Evolutionary conservation across 1,140 invertebrate species (phyloP).

Genomic region (Himalopsyche phryganea): DNA sequence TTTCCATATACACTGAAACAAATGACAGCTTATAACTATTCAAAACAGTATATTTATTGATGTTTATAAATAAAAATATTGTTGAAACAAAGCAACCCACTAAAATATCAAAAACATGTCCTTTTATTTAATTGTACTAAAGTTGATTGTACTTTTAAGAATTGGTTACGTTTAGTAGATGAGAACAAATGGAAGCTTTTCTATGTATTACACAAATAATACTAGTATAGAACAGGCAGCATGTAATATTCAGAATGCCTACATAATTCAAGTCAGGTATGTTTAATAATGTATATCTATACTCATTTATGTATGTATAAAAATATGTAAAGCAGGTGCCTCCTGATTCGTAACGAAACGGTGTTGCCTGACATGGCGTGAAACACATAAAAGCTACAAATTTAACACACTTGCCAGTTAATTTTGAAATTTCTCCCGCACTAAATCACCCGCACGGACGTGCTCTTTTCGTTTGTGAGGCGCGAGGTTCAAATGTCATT

Average conservation of each 20-base stretch:
- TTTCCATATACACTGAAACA: too few relatives aligned
- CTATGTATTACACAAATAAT: too few relatives aligned
- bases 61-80: too few relatives aligned
- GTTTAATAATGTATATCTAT: background rate
- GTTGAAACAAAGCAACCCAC: too few relatives aligned
- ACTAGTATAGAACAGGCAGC: slow-evolving; percentile 13
- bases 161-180: too few relatives aligned
- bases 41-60: too few relatives aligned
- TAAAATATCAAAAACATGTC: too few relatives aligned
- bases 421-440: slow-evolving; percentile 21
- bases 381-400: slow-evolving; percentile 26
- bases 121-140: too few relatives aligned
- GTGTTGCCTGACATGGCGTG: slow-evolving; percentile 21
- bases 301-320: slow-evolving; percentile 20
- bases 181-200: too few relatives aligned
- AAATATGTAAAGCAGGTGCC: slow-evolving; percentile 28
- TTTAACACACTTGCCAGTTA: slow-evolving; percentile 20
- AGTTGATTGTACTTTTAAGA: too few relatives aligned
- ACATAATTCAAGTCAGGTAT: slow-evolving; percentile 27
- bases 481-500: slow-evolving; percentile 17
- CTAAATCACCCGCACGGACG: slow-evolving; percentile 17
- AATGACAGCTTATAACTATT: too few relatives aligned
- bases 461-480: slow-evolving; percentile 8
- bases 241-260: slow-evolving; percentile 20
- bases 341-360: slow-evolving; percentile 23